Evolutionary conservation across 2,888 invertebrate species (phyloP).

Genomic region (Heliconius aoede): DNA sequence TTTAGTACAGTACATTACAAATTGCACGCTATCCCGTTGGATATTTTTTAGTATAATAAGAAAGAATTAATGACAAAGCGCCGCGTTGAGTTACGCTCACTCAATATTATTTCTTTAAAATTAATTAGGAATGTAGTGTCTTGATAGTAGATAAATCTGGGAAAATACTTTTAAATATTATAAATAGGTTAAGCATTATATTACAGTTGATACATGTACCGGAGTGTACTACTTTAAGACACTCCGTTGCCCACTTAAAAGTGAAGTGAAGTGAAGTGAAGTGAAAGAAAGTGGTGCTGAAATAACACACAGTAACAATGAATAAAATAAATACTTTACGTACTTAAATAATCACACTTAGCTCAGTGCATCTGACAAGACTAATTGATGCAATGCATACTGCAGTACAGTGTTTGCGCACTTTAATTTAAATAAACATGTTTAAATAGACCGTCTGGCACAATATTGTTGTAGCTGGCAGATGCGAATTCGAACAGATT

Average conservation of each 20-base stretch:
- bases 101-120: too few relatives aligned
- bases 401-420: slow-evolving; percentile 10
- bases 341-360: slow-evolving; percentile 9
- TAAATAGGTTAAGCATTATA: too few relatives aligned
- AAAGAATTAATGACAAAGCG: too few relatives aligned
- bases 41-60: neutral
- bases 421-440: slow-evolving; percentile 9
- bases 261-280: too few relatives aligned
- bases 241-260: too few relatives aligned
- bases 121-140: too few relatives aligned
- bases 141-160: too few relatives aligned
- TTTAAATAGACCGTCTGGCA: slow-evolving; percentile 22
- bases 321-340: neutral
- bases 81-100: too few relatives aligned
- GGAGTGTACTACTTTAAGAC: neutral
- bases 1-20: neutral
- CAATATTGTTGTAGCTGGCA: slow-evolving; percentile 11
- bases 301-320: neutral
- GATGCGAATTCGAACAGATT: slow-evolving; percentile 10
- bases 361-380: slow-evolving; percentile 20
- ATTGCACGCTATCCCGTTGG: neutral
- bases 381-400: slow-evolving; percentile 19
- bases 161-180: too few relatives aligned
- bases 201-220: too few relatives aligned
- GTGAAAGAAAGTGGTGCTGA: too few relatives aligned